Evolutionary conservation across 1,140 invertebrate genomes (phyloP), one percentile per base, ranked within the genome.

Genomic region (Pachyrhynchus sulphureomaculatus): DNA sequence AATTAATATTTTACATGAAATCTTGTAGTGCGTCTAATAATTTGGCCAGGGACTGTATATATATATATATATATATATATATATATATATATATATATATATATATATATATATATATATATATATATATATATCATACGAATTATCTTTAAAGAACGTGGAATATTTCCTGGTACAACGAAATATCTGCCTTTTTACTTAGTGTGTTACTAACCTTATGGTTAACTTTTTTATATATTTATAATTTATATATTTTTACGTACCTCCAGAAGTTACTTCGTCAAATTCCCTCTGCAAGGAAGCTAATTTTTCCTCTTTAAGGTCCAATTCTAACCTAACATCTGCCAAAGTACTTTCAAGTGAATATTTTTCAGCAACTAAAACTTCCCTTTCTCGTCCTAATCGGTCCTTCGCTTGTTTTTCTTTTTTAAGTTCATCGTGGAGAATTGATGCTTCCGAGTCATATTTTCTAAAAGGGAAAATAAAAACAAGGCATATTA

Each of bases 351-450:
- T 86, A 75, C 95, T 92, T 68, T 96, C 93, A 24, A 93, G 75
- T 0, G 89, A 84, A 68, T 89, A 94, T 75, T 95, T 94, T 71
- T 95, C 91, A 3, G 90, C 86, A 59, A 88, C 80, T 0, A 89
- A 82, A 33, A 90, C 82, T 72, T 96, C 94, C 56, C 89, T 87
- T 69, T 96, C 93, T 21, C 92, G 80, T 8, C 87, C 82, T n/a
- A 91, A 74, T 59, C 92, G 83, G 62, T 96, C 93, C 62, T 88
- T 86, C 52, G 85, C 79, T 23, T 84, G 77, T 59, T 86, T 85
- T 74, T 96, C 93, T 66, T 91, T 86, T 57, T 90, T 84, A 6
- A 90, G 77, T 68, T 94, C 91, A 70, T 96, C 93, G 71, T 92
- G 87, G 6, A 91, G 80, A 58, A 88, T 83, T 69, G 89, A 87